Conservation (phyloP, 2,113 vertebrate genomes). For the Caloenas nicobarica region DNA sequence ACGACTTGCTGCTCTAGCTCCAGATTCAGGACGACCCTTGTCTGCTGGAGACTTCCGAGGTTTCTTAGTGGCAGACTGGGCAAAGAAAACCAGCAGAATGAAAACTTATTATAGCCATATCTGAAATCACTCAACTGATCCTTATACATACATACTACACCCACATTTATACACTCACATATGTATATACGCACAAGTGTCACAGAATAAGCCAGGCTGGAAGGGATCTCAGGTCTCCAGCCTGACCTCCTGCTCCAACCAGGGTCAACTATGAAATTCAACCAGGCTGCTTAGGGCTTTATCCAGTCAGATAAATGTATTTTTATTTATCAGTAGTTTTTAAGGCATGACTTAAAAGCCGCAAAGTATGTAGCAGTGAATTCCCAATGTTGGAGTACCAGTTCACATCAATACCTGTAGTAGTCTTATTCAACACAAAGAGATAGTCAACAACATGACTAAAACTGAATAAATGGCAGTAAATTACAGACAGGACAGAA, state of each 20-base stretch:
- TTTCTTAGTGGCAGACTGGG: constrained; percentile 89
- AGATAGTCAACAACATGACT: neutral
- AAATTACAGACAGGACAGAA: neutral
- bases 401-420: rapidly evolving
- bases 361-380: neutral
- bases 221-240: neutral
- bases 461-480: neutral
- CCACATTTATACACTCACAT: neutral
- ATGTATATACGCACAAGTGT: neutral
- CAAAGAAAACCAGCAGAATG: constrained; percentile 55
- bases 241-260: neutral
- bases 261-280: neutral
- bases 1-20: constrained; percentile 76
- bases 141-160: neutral
- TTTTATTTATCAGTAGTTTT: neutral
- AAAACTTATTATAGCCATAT: constrained; percentile 30
- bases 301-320: neutral
- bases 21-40: constrained; percentile 79
- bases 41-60: constrained; percentile 89
- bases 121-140: neutral
- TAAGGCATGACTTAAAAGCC: neutral
- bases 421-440: neutral
- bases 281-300: neutral
- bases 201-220: neutral
- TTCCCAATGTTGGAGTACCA: rapidly evolving